These are phyloP conservation scores for Kuschelorhynchus macadamiae DNA, from an alignment of 2,888 invertebrate genomes.

Conservation along the genomic window DNA sequence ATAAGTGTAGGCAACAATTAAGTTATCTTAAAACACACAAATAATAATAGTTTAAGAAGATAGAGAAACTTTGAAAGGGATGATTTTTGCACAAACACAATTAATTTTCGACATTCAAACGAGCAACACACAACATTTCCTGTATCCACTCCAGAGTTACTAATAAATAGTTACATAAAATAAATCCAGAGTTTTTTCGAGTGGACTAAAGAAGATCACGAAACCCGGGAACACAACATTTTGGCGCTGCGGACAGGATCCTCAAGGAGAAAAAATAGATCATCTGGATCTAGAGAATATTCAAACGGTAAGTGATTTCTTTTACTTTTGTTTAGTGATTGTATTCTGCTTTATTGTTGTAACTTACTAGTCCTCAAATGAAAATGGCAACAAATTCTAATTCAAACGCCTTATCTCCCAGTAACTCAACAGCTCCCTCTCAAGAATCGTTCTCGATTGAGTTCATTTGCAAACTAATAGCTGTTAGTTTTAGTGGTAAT, in stretches of 20 bases:
- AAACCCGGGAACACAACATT: not conserved
- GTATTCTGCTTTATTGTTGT: not conserved
- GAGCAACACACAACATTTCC: no score
- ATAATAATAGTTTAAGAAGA: no score
- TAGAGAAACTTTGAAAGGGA: no score
- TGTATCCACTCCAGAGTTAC: no score
- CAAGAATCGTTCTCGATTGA: not conserved
- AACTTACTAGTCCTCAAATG: not conserved
- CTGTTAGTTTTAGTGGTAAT: not conserved
- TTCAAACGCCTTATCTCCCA: not conserved
- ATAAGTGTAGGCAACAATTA: no score
- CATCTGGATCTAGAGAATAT: not conserved
- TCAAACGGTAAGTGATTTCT: not conserved
- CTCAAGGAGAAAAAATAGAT: not conserved
- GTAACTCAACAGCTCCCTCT: not conserved
- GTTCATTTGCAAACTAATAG: not conserved
- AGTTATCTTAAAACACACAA: no score
- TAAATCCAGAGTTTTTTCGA: no score
- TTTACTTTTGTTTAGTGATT: not conserved
- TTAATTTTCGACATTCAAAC: no score
- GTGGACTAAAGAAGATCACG: no score
- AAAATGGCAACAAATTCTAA: no score
- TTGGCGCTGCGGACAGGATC: constrained; percentile 1
- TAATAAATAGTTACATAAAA: no score
- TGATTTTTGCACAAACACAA: no score